A percentile compares a stretch with the other conserved stretches of the same genome.
These are phyloP conservation scores for Myopa tessellatipennis DNA, from an alignment of 2,888 invertebrate species.

Conservation along the genomic window DNA sequence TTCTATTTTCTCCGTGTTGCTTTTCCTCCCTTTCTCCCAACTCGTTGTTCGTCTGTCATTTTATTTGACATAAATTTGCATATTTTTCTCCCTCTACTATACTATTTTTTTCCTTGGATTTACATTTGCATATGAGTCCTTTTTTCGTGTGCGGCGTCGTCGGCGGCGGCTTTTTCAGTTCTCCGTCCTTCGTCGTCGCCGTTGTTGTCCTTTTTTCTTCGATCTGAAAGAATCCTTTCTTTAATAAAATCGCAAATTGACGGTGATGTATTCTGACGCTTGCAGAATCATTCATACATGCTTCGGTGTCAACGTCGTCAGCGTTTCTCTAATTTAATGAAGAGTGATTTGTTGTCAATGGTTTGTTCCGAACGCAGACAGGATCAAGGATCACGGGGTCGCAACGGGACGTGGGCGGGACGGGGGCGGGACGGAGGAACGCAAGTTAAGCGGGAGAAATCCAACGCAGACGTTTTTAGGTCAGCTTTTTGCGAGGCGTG, in stretches of 20 bases:
- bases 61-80: constrained; percentile 27
- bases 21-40: neutral
- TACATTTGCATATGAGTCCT: neutral
- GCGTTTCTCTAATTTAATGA: constrained; percentile 26
- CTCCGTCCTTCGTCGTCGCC: constrained; percentile 9
- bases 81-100: constrained; percentile 24
- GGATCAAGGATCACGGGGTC: too few species aligned
- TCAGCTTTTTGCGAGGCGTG: neutral
- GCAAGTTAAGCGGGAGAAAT: neutral
- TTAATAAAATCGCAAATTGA: constrained; percentile 63
- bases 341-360: constrained; percentile 12
- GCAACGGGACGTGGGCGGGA: too few species aligned
- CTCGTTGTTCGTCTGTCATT: neutral
- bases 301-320: constrained; percentile 18
- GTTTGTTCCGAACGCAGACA: neutral
- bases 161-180: too few species aligned
- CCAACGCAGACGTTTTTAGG: neutral
- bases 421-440: neutral
- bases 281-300: constrained; percentile 47
- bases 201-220: constrained; percentile 52
- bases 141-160: neutral
- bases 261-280: constrained; percentile 65
- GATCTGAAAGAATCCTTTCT: constrained; percentile 42
- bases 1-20: neutral
- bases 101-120: neutral